Conservation (phyloP, 2,888 invertebrate genomes). For the Syrphus vitripennis region DNA sequence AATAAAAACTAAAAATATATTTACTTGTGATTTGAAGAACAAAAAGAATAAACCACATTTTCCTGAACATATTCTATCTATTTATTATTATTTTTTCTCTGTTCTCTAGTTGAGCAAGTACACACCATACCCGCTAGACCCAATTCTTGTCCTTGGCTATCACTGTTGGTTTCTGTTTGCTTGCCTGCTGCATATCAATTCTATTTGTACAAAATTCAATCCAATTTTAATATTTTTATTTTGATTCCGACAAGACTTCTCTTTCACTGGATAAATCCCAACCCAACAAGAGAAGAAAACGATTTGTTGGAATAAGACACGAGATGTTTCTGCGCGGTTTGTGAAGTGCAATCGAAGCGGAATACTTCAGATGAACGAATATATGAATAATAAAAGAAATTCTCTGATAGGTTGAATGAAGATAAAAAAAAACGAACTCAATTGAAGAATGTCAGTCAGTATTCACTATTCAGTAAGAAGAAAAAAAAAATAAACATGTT, state of each 20-base stretch:
- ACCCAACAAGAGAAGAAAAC: slow-evolving; percentile 23
- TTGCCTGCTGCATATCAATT: slow-evolving; percentile 40
- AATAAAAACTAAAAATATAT: neutral
- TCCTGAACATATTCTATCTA: neutral
- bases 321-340: slow-evolving; percentile 2
- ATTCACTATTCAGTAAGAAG: neutral
- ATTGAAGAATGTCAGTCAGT: slow-evolving; percentile 10
- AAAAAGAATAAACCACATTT: neutral
- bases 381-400: slow-evolving; percentile 56
- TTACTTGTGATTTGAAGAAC: neutral
- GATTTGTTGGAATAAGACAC: slow-evolving; percentile 22
- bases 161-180: neutral
- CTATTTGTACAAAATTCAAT: slow-evolving; percentile 62
- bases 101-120: neutral
- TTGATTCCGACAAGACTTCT: slow-evolving; percentile 29
- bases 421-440: neutral
- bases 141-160: neutral
- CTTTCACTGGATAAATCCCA: slow-evolving; percentile 30
- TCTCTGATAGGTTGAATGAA: slow-evolving; percentile 14
- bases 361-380: slow-evolving; percentile 50
- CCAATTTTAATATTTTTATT: slow-evolving; percentile 45
- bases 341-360: slow-evolving; percentile 27
- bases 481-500: slow-evolving; percentile 17
- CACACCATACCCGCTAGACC: neutral
- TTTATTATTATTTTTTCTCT: neutral